Percentiles rank a stretch among this genome's conserved stretches.
Conservation (phyloP, 2,888 invertebrate species). For the Ophioninae sp. region DNA sequence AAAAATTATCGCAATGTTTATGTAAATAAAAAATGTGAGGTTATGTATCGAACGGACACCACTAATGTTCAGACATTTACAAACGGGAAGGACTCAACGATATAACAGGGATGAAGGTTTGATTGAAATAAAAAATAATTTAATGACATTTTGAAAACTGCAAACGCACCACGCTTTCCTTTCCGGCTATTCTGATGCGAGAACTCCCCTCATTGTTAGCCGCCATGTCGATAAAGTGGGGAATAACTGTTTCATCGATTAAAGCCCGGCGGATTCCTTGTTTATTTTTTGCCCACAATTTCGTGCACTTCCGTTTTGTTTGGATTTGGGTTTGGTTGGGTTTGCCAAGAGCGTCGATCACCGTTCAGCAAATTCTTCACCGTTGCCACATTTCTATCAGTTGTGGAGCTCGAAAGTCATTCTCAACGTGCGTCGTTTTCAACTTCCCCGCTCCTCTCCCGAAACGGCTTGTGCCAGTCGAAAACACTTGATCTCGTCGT, state of each 20-base stretch:
- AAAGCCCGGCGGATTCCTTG: no score
- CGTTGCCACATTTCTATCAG: no score
- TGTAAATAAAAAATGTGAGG: not conserved
- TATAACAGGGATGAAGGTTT: not conserved
- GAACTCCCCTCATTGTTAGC: not conserved
- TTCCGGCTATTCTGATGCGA: slow-evolving; percentile 40
- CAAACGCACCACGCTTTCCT: slow-evolving; percentile 55
- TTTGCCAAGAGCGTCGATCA: no score
- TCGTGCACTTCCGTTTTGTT: no score
- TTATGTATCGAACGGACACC: not conserved
- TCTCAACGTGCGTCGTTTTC: no score
- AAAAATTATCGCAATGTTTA: not conserved
- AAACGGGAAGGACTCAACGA: not conserved
- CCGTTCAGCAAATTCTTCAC: no score
- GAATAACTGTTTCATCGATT: not conserved
- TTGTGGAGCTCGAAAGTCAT: no score
- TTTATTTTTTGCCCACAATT: no score
- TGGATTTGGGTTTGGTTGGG: no score
- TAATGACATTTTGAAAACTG: not conserved
- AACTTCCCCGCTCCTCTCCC: no score
- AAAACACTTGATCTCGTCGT: no score
- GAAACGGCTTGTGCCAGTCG: no score
- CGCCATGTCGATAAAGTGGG: not conserved
- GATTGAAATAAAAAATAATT: not conserved
- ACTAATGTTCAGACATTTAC: not conserved